Evolutionary conservation across 2,113 vertebrate species (phyloP).

Genomic region (Salvelinus sp.): DNA sequence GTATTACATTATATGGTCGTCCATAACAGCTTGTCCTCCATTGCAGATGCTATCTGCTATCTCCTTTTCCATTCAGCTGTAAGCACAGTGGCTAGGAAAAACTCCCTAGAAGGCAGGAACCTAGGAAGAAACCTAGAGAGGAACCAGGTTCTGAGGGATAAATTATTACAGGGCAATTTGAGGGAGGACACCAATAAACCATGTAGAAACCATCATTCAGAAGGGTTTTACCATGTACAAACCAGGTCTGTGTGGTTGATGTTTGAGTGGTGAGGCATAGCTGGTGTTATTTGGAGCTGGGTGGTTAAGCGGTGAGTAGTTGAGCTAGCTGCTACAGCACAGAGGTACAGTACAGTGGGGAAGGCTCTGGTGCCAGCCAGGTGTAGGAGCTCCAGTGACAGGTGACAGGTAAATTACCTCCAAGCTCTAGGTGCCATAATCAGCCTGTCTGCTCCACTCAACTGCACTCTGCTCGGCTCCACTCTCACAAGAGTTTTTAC

Average conservation of each 20-base stretch:
- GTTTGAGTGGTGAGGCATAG: background rate
- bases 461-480: background rate
- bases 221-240: background rate
- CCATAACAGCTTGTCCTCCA: too few relatives aligned
- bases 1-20: too few relatives aligned
- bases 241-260: slow-evolving; percentile 2
- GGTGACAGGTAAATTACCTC: slow-evolving; percentile 46
- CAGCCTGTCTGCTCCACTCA: slow-evolving; percentile 20
- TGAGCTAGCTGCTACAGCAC: background rate
- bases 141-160: too few relatives aligned
- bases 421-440: slow-evolving; percentile 28
- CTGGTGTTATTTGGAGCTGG: too few relatives aligned
- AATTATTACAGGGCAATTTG: background rate
- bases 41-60: too few relatives aligned
- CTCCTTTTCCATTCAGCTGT: background rate
- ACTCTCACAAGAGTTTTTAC: slow-evolving; percentile 7
- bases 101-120: too few relatives aligned
- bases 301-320: too few relatives aligned
- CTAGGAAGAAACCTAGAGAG: too few relatives aligned
- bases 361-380: background rate
- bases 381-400: slow-evolving; percentile 7
- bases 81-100: too few relatives aligned
- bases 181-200: background rate
- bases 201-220: background rate
- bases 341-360: background rate